Conservation (phyloP, 1,140 invertebrate genomes). For the Psilanteris sp. region DNA sequence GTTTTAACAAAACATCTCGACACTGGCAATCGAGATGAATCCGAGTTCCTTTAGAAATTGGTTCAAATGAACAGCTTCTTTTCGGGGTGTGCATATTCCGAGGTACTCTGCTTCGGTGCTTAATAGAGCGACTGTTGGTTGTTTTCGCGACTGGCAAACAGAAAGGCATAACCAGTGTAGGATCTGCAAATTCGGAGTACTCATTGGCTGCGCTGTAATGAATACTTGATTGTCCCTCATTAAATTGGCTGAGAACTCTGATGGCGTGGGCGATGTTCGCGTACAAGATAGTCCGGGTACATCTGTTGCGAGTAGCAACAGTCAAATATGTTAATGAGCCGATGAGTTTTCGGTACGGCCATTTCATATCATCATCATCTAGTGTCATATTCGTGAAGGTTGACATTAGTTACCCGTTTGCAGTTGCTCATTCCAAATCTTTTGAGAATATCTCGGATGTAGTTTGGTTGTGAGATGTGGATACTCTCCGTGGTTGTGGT, state of each 20-base stretch:
- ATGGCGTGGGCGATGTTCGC: too few species aligned
- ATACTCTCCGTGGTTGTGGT: slow-evolving; percentile 16
- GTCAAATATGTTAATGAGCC: slow-evolving; percentile 70
- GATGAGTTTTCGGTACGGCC: slow-evolving; percentile 70
- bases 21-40: not conserved
- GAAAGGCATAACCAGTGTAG: too few species aligned
- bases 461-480: slow-evolving; percentile 35
- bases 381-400: not conserved
- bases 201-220: too few species aligned
- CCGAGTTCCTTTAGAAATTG: slow-evolving; percentile 26
- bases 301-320: slow-evolving; percentile 55
- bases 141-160: too few species aligned
- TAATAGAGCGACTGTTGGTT: too few species aligned
- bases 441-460: slow-evolving; percentile 40
- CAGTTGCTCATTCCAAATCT: slow-evolving; percentile 52
- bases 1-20: slow-evolving; percentile 44
- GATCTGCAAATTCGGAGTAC: too few species aligned
- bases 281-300: too few species aligned
- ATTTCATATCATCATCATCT: not conserved
- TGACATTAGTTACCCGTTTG: slow-evolving; percentile 31
- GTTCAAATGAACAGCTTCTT: slow-evolving; percentile 17
- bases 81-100: not conserved
- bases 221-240: too few species aligned
- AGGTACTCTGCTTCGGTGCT: slow-evolving; percentile 32
- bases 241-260: too few species aligned